Evolutionary conservation across 2,797 vertebrate species (phyloP).

Genomic region (Pangasius macronema): DNA sequence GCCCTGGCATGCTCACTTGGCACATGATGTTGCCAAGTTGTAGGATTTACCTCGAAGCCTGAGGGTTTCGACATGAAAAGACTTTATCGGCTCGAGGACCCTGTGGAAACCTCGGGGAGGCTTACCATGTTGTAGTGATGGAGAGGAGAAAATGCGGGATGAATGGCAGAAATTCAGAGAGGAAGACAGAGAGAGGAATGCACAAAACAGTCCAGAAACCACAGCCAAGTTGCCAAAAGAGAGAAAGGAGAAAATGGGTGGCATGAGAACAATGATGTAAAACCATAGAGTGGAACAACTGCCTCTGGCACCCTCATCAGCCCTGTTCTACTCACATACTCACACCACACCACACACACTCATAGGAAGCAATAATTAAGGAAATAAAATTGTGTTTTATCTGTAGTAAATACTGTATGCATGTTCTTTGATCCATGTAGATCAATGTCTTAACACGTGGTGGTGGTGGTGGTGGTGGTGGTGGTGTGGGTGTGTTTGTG

Average conservation of each 20-base stretch:
- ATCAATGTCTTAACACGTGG: slow-evolving; percentile 5
- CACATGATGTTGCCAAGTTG: slow-evolving; percentile 77
- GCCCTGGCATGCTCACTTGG: slow-evolving; percentile 73
- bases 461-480: neutral
- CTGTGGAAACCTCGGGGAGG: slow-evolving; percentile 62
- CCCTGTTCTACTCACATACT: slow-evolving; percentile 29
- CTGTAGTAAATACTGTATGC: neutral
- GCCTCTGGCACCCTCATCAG: slow-evolving; percentile 49
- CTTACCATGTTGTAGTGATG: slow-evolving; percentile 68
- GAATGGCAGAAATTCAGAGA: slow-evolving; percentile 58
- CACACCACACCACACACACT: slow-evolving; percentile 36
- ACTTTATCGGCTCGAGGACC: slow-evolving; percentile 71
- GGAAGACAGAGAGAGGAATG: slow-evolving; percentile 45
- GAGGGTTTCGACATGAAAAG: slow-evolving; percentile 76
- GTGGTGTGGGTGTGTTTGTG: slow-evolving; percentile 2
- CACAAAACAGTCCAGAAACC: slow-evolving; percentile 51
- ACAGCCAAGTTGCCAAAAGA: slow-evolving; percentile 55
- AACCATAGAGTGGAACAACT: slow-evolving; percentile 57
- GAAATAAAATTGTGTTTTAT: slow-evolving; percentile 13
- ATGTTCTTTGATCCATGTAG: slow-evolving; percentile 17
- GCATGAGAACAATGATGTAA: slow-evolving; percentile 65
- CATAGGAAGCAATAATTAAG: slow-evolving; percentile 17
- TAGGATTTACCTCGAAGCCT: slow-evolving; percentile 81
- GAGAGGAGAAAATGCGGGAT: slow-evolving; percentile 58
- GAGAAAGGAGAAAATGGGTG: slow-evolving; percentile 56